Conservation (phyloP, 1,140 invertebrate genomes). For the Drosophila mayri region DNA sequence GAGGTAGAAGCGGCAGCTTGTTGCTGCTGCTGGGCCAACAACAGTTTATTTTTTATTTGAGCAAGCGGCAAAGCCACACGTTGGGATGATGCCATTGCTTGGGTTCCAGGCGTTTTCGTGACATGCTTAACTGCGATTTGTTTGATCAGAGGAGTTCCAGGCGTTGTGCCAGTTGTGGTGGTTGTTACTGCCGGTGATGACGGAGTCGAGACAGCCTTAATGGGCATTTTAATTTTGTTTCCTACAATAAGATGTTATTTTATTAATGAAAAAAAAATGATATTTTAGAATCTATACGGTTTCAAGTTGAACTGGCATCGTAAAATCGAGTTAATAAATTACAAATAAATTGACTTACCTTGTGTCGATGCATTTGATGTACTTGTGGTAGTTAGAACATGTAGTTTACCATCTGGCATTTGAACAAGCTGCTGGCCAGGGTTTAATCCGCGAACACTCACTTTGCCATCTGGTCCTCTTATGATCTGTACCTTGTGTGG, state of each 20-base stretch:
- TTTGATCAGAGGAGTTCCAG: slow-evolving; percentile 59
- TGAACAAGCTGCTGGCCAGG: slow-evolving; percentile 97
- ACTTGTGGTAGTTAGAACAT: slow-evolving; percentile 90
- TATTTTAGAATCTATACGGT: neutral
- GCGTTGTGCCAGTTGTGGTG: slow-evolving; percentile 22
- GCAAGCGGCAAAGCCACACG: slow-evolving; percentile 70
- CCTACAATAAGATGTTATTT: slow-evolving; percentile 10
- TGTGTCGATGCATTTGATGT: slow-evolving; percentile 71
- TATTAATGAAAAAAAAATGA: neutral
- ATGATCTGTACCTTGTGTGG: slow-evolving; percentile 96
- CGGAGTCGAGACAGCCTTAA: slow-evolving; percentile 60
- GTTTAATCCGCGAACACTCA: slow-evolving; percentile 95
- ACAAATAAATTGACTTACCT: slow-evolving; percentile 22
- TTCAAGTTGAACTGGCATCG: neutral
- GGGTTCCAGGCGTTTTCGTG: slow-evolving; percentile 57
- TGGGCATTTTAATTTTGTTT: slow-evolving; percentile 65
- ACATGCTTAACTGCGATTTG: slow-evolving; percentile 77
- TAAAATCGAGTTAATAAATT: neutral
- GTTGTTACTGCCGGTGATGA: slow-evolving; percentile 23
- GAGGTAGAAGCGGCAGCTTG: slow-evolving; percentile 26
- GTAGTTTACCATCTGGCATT: slow-evolving; percentile 96
- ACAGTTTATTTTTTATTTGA: slow-evolving; percentile 68
- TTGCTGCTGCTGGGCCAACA: slow-evolving; percentile 62
- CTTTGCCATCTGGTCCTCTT: slow-evolving; percentile 94
- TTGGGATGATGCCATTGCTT: slow-evolving; percentile 54